Base-by-base conservation (phyloP, 2,888 invertebrate genomes). In the Gymnoscelis rufifasciata region DNA sequence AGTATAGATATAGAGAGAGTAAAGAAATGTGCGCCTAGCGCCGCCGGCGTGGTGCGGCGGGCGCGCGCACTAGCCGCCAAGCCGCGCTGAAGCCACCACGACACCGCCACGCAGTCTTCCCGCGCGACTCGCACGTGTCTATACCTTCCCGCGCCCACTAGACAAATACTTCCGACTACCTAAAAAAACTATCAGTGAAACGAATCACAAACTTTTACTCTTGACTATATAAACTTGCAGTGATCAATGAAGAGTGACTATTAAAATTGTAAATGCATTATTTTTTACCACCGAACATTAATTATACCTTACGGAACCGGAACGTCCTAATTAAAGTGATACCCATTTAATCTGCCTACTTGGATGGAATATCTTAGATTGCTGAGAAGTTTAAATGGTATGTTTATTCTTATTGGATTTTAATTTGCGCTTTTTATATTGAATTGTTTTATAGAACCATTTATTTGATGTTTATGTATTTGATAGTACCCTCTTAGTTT, bases 51-150 rank as follows among this genome's bases (percentile, higher is more conserved):
- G 62, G 56, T 47, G 69, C 69, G 80, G 75, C 58, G 60, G 66
- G 51, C 58, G 50, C 43, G 54, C 41, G 70, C 52, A 76, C 71
- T 72, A 72, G 61, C 64, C 63, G 68, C 69, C 73, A 65, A 78
- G 72, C 78, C 70, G 74, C 77, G 60, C 74, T 71, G 75, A 74
- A 66, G 66, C 73, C 72, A 67, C 69, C 66, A 61, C 74, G 64
- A 78, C 11, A 19, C 69, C 86, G 87, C 87, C 87, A 88, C 87
- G 87, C 87, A 88, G 87, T 88, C 87, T 88, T 88, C 83, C 83
- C 87, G 87, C 87, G 87, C 84, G 81, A 71, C 56, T 71, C 82
- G 79, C 86, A 86, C 87, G 86, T 87, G 87, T 76, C 74, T 80
- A 75, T 76, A 79, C 78, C 82, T 82, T 74, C 74, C 68, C 70